phyloP scores from a whole-genome alignment of 2,888 invertebrate genomes.

The Eumacrocentrus americanus region DNA sequence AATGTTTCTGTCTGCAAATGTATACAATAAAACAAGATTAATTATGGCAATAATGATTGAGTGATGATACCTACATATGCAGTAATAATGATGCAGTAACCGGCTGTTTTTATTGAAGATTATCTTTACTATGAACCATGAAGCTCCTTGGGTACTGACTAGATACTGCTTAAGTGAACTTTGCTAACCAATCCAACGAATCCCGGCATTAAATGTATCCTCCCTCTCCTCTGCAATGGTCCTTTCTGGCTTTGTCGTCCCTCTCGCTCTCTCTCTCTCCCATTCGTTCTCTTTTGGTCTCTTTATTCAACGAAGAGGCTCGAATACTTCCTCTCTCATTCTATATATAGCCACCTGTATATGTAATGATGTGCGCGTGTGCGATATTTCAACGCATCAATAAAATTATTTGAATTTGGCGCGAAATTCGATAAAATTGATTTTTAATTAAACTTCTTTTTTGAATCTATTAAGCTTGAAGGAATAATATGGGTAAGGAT shows the following conservation, averaged over 20 bases:
- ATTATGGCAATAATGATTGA: not conserved
- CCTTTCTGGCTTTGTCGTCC: not conserved
- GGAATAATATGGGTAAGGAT: too few species aligned
- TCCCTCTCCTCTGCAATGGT: not conserved
- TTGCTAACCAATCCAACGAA: not conserved
- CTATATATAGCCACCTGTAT: too few species aligned
- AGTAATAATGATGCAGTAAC: not conserved
- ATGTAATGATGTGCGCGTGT: not conserved
- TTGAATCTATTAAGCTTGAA: too few species aligned
- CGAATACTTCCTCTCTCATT: not conserved
- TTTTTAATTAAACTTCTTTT: too few species aligned
- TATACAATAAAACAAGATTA: not conserved
- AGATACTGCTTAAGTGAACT: conserved; percentile 1
- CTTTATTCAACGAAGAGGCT: too few species aligned
- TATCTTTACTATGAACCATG: too few species aligned
- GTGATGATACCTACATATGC: not conserved
- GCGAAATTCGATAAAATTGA: not conserved
- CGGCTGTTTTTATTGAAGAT: too few species aligned
- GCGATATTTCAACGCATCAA: not conserved
- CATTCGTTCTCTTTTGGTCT: too few species aligned
- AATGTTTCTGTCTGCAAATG: not conserved
- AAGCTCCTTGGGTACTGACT: too few species aligned
- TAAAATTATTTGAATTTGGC: not conserved
- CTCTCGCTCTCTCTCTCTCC: not conserved
- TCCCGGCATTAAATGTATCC: not conserved